These are phyloP conservation scores for Semnornis frantzii DNA, from an alignment of 2,113 vertebrate genomes.

Conservation along the genomic window DNA sequence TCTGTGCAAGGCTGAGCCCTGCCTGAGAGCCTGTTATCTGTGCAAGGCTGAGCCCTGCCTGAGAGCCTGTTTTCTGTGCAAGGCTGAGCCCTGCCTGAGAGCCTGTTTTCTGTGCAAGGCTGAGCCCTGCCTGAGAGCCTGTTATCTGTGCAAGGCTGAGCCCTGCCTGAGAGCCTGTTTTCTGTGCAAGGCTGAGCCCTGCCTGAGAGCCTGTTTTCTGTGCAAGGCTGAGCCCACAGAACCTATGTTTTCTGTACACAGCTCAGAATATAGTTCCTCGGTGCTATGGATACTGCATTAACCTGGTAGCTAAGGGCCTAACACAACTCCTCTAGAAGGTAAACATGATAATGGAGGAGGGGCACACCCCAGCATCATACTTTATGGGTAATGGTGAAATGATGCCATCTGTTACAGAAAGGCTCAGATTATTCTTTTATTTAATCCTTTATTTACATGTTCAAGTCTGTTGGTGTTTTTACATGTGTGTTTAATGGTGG, in stretches of 20 bases:
- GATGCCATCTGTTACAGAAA: not conserved
- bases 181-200: too few relatives aligned
- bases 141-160: too few relatives aligned
- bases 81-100: too few relatives aligned
- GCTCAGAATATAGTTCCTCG: accelerated
- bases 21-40: too few relatives aligned
- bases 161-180: too few relatives aligned
- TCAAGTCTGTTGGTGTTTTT: not conserved
- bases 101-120: too few relatives aligned
- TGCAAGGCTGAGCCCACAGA: too few relatives aligned
- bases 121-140: too few relatives aligned
- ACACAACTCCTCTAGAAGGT: not conserved
- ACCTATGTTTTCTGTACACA: not conserved
- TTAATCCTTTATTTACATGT: not conserved
- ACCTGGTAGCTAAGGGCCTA: not conserved
- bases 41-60: too few relatives aligned
- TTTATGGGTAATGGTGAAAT: not conserved
- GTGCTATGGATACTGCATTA: not conserved
- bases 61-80: too few relatives aligned
- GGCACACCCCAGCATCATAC: not conserved
- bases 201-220: too few relatives aligned
- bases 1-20: too few relatives aligned
- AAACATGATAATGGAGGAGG: not conserved
- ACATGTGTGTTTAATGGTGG: not conserved
- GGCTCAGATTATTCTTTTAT: not conserved